phyloP scores from a whole-genome alignment of 2,888 invertebrate genomes.

The Steinernema hermaphroditum region DNA sequence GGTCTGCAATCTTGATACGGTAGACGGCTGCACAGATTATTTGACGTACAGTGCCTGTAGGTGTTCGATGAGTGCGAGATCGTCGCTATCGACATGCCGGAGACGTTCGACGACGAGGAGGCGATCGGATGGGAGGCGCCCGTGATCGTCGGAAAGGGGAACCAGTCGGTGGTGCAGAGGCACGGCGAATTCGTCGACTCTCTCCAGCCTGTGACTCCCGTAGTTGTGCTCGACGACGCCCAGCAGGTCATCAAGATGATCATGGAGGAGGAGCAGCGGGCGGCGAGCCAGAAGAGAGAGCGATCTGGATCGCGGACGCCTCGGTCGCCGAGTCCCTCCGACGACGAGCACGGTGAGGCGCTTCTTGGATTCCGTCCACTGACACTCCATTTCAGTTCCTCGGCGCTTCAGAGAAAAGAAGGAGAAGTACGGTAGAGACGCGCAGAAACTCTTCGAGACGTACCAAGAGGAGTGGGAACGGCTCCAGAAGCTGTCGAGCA shows the following conservation, averaged over 20 bases:
- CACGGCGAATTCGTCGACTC: neutral
- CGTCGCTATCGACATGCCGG: slow-evolving; percentile 49
- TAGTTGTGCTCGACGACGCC: slow-evolving; percentile 16
- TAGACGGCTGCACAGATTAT: neutral
- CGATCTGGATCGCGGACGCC: neutral
- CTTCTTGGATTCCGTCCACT: neutral
- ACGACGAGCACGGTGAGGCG: slow-evolving; percentile 9
- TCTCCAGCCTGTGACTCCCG: neutral
- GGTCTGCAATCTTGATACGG: slow-evolving; percentile 6
- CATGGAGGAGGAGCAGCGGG: slow-evolving; percentile 14
- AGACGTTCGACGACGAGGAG: slow-evolving; percentile 37
- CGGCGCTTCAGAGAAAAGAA: slow-evolving; percentile 61
- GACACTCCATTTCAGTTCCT: neutral
- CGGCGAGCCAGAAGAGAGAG: neutral
- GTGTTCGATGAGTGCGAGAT: slow-evolving; percentile 43
- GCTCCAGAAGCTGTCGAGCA: slow-evolving; percentile 50
- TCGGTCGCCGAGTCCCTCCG: slow-evolving; percentile 10
- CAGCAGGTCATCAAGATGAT: slow-evolving; percentile 27
- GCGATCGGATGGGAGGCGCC: slow-evolving; percentile 42
- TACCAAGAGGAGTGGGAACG: slow-evolving; percentile 65
- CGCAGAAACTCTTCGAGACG: slow-evolving; percentile 61
- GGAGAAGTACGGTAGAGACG: slow-evolving; percentile 62
- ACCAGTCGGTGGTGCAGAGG: neutral
- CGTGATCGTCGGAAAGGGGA: slow-evolving; percentile 35
- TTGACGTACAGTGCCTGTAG: neutral